phyloP scores from a whole-genome alignment of 53 echinoderm and acorn worm genomes.

The Henricia sp. region DNA sequence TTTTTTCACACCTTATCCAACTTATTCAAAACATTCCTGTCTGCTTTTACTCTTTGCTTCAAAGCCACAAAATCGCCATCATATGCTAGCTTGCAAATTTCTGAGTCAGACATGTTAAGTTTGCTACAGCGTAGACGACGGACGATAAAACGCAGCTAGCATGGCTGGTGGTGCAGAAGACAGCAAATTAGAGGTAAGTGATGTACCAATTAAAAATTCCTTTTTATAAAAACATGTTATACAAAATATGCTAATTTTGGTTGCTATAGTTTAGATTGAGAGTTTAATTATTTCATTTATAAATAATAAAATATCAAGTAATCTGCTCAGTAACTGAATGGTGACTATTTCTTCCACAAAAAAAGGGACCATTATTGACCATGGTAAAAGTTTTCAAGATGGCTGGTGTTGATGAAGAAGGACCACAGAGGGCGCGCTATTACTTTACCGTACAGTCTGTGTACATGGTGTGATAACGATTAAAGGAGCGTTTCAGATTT shows the following conservation, averaged over 20 bases:
- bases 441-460: too few species aligned
- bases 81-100: conserved; percentile 79
- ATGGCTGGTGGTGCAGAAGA: not conserved
- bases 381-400: too few species aligned
- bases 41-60: conserved; percentile 53
- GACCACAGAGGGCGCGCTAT: too few species aligned
- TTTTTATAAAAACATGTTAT: not conserved
- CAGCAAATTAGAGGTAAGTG: conserved; percentile 46
- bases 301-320: too few species aligned
- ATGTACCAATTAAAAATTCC: not conserved
- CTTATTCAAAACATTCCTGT: conserved; percentile 65
- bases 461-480: too few species aligned
- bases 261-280: not conserved
- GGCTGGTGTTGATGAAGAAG: too few species aligned
- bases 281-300: not conserved
- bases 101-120: conserved; percentile 75
- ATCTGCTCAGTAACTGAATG: too few species aligned
- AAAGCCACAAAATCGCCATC: conserved; percentile 77
- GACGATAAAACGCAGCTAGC: too few species aligned
- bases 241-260: not conserved
- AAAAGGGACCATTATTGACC: too few species aligned
- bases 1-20: conserved; percentile 70
- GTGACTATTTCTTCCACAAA: too few species aligned
- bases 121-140: too few species aligned
- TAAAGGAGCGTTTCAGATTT: too few species aligned